A percentile compares a stretch with the other conserved stretches of the same genome.
These are phyloP conservation scores for Aromia moschata DNA, from an alignment of 2,888 invertebrate genomes.

Conservation along the genomic window DNA sequence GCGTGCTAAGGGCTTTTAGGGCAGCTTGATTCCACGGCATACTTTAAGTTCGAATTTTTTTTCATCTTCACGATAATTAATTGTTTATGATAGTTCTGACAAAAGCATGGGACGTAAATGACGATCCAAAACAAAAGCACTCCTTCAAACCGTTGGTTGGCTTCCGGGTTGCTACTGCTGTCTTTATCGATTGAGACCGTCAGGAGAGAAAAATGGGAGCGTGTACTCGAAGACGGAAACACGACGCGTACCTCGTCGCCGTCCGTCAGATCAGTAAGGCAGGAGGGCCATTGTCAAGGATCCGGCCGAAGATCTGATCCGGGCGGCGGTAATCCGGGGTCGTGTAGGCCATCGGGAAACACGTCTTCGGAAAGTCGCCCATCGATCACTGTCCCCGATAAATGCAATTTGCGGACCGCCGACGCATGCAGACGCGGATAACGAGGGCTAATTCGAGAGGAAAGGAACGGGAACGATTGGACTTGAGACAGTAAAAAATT, in stretches of 20 bases:
- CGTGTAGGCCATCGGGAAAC: slow-evolving; percentile 58
- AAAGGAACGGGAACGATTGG: too few relatives aligned
- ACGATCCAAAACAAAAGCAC: too few relatives aligned
- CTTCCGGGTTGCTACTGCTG: too few relatives aligned
- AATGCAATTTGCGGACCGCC: slow-evolving; percentile 35
- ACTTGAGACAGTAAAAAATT: too few relatives aligned
- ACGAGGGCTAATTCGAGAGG: slow-evolving; percentile 13
- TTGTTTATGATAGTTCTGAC: too few relatives aligned
- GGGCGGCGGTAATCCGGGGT: slow-evolving; percentile 51
- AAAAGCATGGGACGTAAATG: too few relatives aligned
- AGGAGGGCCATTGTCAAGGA: slow-evolving; percentile 50
- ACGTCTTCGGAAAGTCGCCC: slow-evolving; percentile 55
- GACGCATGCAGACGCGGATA: slow-evolving; percentile 32
- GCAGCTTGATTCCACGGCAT: too few relatives aligned
- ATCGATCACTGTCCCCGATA: slow-evolving; percentile 54
- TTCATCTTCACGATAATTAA: too few relatives aligned
- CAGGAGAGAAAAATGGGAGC: slow-evolving; percentile 13
- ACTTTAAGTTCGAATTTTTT: too few relatives aligned
- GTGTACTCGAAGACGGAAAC: slow-evolving; percentile 16
- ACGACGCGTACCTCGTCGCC: slow-evolving; percentile 16
- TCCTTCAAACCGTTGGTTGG: too few relatives aligned
- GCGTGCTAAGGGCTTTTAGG: too few relatives aligned
- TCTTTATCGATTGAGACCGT: background rate
- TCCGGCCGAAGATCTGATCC: slow-evolving; percentile 47
- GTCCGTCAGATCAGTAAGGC: slow-evolving; percentile 36